phyloP scores from a whole-genome alignment of 2,888 invertebrate genomes.

The Morpho achilles region DNA sequence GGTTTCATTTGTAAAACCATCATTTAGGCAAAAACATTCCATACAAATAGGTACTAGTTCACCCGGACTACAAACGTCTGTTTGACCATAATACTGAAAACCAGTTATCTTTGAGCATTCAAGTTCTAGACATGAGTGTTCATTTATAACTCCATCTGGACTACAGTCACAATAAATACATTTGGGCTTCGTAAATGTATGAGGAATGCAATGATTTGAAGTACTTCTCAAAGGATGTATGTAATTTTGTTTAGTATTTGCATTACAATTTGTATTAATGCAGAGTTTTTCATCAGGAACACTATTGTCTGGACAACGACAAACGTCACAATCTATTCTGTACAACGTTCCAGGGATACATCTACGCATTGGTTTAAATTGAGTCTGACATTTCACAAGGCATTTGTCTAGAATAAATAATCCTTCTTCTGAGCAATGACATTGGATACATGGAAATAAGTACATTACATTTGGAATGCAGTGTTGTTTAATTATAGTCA shows the following conservation, averaged over 20 bases:
- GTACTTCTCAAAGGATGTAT: slow-evolving; percentile 35
- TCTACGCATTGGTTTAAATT: slow-evolving; percentile 18
- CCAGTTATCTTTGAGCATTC: slow-evolving; percentile 45
- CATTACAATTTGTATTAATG: slow-evolving; percentile 39
- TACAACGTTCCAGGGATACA: slow-evolving; percentile 55
- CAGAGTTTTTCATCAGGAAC: slow-evolving; percentile 44
- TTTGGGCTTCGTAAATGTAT: slow-evolving; percentile 48
- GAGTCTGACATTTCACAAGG: slow-evolving; percentile 47
- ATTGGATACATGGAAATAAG: slow-evolving; percentile 57
- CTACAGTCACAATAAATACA: slow-evolving; percentile 62
- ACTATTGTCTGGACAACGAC: slow-evolving; percentile 51
- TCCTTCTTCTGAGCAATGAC: slow-evolving; percentile 57
- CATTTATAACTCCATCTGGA: slow-evolving; percentile 43
- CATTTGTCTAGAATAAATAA: slow-evolving; percentile 52
- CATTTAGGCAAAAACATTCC: slow-evolving; percentile 57
- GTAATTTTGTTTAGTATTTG: slow-evolving; percentile 26
- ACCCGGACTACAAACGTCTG: slow-evolving; percentile 45
- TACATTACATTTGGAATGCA: slow-evolving; percentile 68
- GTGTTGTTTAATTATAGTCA: slow-evolving; percentile 31
- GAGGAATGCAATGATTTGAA: slow-evolving; percentile 39
- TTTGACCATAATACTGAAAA: slow-evolving; percentile 35
- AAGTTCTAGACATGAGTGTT: slow-evolving; percentile 50
- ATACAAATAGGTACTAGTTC: slow-evolving; percentile 56
- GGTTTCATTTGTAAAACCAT: slow-evolving; percentile 39
- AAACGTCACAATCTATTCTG: slow-evolving; percentile 53